Percentiles rank a stretch among this genome's conserved stretches.
These are phyloP conservation scores for Bradypus variegatus DNA, from an alignment of 2,797 vertebrate species.

Conservation along the genomic window DNA sequence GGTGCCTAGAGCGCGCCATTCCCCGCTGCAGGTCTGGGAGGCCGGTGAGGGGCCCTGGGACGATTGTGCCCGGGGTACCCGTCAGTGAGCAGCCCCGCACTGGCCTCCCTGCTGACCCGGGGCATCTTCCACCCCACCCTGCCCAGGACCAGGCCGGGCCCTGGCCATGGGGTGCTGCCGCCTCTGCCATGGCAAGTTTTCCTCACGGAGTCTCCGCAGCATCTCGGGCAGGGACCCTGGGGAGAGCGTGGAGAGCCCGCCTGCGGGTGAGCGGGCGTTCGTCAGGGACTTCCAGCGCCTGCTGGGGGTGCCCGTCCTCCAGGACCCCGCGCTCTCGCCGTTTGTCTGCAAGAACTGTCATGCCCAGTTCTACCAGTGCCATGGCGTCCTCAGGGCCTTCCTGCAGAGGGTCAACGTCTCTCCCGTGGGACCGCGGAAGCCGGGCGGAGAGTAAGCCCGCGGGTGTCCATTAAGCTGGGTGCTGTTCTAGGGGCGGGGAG, in stretches of 20 bases:
- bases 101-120: not conserved
- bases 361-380: constrained; percentile 94
- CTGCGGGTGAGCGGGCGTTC: constrained; percentile 78
- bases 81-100: not conserved
- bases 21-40: not conserved
- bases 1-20: too few relatives aligned
- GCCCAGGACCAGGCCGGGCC: constrained; percentile 71
- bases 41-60: too few relatives aligned
- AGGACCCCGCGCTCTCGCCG: constrained; percentile 83
- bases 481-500: not conserved
- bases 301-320: constrained; percentile 83
- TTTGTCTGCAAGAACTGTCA: constrained; percentile 95
- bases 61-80: too few relatives aligned
- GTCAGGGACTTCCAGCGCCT: constrained; percentile 89
- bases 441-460: constrained; percentile 73
- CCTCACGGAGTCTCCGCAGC: constrained; percentile 84
- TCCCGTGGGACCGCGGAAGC: constrained; percentile 69
- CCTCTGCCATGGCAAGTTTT: constrained; percentile 94
- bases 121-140: not conserved
- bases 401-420: constrained; percentile 88
- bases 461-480: not conserved
- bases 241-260: constrained; percentile 63
- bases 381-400: constrained; percentile 84
- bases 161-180: constrained; percentile 82
- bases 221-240: constrained; percentile 80